Base-by-base conservation (phyloP, 2,113 vertebrate genomes). In the Vidua chalybeata region DNA sequence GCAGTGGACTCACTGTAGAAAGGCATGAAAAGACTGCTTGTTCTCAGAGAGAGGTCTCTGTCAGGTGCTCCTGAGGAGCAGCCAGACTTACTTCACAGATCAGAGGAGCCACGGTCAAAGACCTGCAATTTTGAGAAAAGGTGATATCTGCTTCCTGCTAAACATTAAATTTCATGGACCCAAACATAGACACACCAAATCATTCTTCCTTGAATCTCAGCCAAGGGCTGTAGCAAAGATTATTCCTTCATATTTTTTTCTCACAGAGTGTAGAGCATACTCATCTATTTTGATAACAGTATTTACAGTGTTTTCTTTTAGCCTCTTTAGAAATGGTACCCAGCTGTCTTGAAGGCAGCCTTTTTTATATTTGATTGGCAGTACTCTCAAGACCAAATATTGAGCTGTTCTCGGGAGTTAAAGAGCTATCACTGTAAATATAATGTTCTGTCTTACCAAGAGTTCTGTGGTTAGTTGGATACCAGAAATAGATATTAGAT, bases 261-360 rank as follows among this genome's bases (percentile, higher is more conserved):
- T 82, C 78, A 56, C 39, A 64, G 17, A 81, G 22, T 28, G 58
- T 69, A 87, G 49, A 90, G 43, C 68, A 49, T 73, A 64, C 58
- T 87, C 58, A 89, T 95, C 87, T 96, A 90, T 95, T 95, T 94
- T 87, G 88, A 93, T 95, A 93, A 89, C 69, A 85, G 81, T 93
- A 94, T 94, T 95, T 94, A 91, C 80, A 80, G 69, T 84, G 86
- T 81, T 95, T 96, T 92, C 88, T 94, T 97, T 85, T 87, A 95
- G 72, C 55, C 55, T 87, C 94, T 91, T 85, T 89, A 84, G 93
- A 96, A 95, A 93, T 87, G 68, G 45, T 81, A 94, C 52, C 73
- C 86, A 93, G 86, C 83, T 92, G 88, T 91, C 92, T 84, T 78
- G 83, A 94, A 84, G 56, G 62, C 85, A 94, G 83, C 61, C 56